Evolutionary conservation across 2,888 invertebrate genomes (phyloP).

Genomic region (Bellardia bayeri): DNA sequence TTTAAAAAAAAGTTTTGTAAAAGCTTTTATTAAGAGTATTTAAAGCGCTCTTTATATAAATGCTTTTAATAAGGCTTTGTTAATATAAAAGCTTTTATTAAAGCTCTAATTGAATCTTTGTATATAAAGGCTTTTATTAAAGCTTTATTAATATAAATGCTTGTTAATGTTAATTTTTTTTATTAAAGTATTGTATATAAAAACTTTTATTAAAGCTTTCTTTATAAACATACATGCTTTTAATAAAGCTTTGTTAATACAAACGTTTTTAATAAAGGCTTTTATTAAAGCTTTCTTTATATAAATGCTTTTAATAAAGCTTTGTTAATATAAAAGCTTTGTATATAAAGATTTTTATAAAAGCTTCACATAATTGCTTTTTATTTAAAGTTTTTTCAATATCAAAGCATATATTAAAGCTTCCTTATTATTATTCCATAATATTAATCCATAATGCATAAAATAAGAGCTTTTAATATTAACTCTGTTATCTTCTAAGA

Average conservation of each 20-base stretch:
- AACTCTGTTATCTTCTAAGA: no score
- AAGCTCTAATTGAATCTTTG: no score
- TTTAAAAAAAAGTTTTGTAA: not conserved
- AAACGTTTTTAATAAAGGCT: not conserved
- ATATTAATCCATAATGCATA: not conserved
- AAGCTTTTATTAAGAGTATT: not conserved
- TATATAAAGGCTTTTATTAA: not conserved
- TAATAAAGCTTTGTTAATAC: not conserved
- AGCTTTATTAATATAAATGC: not conserved
- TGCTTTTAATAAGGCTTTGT: not conserved
- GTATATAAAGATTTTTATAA: not conserved
- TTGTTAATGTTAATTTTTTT: no score
- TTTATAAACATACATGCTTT: not conserved
- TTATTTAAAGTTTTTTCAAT: not conserved
- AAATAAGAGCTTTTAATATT: not conserved
- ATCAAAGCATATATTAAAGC: not conserved
- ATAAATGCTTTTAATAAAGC: not conserved
- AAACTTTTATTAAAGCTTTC: not conserved
- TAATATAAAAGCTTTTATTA: not conserved
- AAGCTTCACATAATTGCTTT: not conserved
- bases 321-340: not conserved
- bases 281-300: not conserved
- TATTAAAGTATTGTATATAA: not conserved
- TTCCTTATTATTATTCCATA: not conserved
- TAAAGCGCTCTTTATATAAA: no score